Base-by-base conservation (phyloP, 2,888 invertebrate genomes). In the Cephus nigrinus region DNA sequence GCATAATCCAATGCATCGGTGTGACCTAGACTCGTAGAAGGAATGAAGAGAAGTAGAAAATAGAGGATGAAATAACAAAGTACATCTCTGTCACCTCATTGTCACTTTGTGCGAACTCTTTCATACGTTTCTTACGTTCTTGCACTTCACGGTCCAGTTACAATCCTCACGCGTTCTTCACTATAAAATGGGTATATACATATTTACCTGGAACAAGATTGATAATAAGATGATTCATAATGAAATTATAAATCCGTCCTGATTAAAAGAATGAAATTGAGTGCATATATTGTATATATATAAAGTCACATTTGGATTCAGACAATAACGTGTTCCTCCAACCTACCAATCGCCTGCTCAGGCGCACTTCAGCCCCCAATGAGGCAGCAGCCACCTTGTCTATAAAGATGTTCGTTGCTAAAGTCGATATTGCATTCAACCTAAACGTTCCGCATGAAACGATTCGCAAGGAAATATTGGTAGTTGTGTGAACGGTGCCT, bases 301-400 rank as follows among this genome's bases (percentile, higher is more conserved):
- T 12, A 15, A 36, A 55, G 1, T 55, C 9, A 55, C 23, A 55
- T 23, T 55, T 55, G 23, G 55, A 55, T 55, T 2, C 23, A 55
- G 23, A 23, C 1, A 30, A 71, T 71, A 71, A 33, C 32, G 9
- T 33, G 15, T 30, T 23, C 55, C 12, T 31, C 12, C 30, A 32
- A 23, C 71, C 30, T 4, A 23, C 71, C 32, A 81, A 74, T 68
- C 73, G 73, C 80, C 79, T 80, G 83, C 82, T 83, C 83, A 81
- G 77, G 83, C 84, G 84, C 83, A 82, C 15, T 74, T 35, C 72
- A 34, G 74, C 15, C 32, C 75, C 77, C 76, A 80, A 82, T 82
- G 81, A 81, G 80, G 77, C 82, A 80, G 80, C 77, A 82, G 73
- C 77, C 73, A 72, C 34, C 74, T 76, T 76, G 75, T 76, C 81